Base-by-base conservation (phyloP, 2,797 vertebrate species). In the Otolemur crassicaudatus region DNA sequence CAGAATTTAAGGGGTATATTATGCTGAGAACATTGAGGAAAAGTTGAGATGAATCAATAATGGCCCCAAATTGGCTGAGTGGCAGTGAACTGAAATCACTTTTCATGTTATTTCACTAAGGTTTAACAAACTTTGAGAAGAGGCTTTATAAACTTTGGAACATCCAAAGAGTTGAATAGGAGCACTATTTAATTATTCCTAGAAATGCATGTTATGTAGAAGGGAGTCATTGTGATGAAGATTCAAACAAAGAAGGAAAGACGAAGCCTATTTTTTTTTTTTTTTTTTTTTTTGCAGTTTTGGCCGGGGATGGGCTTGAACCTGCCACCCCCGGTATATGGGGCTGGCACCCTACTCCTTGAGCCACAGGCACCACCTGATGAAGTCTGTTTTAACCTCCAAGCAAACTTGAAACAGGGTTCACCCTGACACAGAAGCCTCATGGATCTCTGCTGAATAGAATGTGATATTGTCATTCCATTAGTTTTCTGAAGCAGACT, bases 41-140 rank as follows among this genome's bases (percentile, higher is more conserved):
- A 65, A 80, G 6, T 16, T 82, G 31, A 13, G 19, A 60, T 69
- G 34, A 84, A 61, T 73, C 4, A n/a, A 3, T 27, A 76, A 58
- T 40, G 83, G 22, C 43, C 77, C 13, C 67, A 46, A 37, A 61
- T 40, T n/a, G 34, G 3, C 13, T 27, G n/a, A 79, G 25, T 40
- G 40, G 60, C 63, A 82, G n/a, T 53, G 31, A 90, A 25, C 29
- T 56, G 6, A 58, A 94, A 92, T 31, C 46, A 19, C n/a, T 86
- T 87, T 94, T 79, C 60, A 73, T 31, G 60, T 22, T 80, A 40
- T 75, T 37, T 76, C 86, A 60, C 43, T 87, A 91, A 77, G 85
- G 83, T 75, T 63, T 56, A 69, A 37, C 63, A 17, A 87, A n/a
- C 29, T 49, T 3, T 70, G 7, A 31, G 25, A 13, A 40, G 5